These are phyloP conservation scores for Apomyelois bistriatella DNA, from an alignment of 2,888 invertebrate genomes.

Conservation along the genomic window DNA sequence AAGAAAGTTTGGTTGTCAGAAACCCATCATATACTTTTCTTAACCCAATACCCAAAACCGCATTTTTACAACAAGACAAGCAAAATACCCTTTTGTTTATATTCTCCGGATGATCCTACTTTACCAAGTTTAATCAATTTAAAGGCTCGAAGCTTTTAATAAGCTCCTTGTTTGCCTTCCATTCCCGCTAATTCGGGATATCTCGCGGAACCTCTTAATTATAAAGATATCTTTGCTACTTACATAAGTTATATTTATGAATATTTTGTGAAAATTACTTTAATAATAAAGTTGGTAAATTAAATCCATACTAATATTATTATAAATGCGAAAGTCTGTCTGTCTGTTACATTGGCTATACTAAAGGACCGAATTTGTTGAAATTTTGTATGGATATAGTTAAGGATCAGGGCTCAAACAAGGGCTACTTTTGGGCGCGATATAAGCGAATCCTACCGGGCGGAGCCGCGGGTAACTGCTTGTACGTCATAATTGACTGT, in stretches of 20 bases:
- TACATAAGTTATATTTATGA: background rate
- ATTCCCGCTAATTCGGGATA: conserved; percentile 26
- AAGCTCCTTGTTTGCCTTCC: conserved; percentile 49
- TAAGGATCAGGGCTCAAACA: no score
- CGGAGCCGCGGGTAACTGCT: no score
- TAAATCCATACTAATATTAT: no score
- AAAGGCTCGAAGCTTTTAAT: conserved; percentile 36
- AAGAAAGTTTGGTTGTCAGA: no score
- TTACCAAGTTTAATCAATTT: conserved; percentile 48
- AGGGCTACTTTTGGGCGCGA: no score
- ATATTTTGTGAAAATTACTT: background rate
- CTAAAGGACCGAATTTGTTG: no score
- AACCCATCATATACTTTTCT: background rate
- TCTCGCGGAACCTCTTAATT: conserved; percentile 5
- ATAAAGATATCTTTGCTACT: background rate
- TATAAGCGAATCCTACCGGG: no score
- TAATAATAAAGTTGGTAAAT: background rate
- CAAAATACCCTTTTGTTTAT: conserved; percentile 12
- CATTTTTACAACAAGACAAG: conserved; percentile 1
- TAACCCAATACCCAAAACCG: background rate
- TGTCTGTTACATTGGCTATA: no score
- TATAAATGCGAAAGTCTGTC: no score
- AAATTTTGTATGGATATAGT: no score
- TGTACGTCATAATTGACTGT: no score
- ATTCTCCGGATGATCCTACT: conserved; percentile 42